A percentile compares a stretch with the other conserved stretches of the same genome.
Conservation (phyloP, 53 echinoderm and acorn worm species). For the Paracentrotus lividus region DNA sequence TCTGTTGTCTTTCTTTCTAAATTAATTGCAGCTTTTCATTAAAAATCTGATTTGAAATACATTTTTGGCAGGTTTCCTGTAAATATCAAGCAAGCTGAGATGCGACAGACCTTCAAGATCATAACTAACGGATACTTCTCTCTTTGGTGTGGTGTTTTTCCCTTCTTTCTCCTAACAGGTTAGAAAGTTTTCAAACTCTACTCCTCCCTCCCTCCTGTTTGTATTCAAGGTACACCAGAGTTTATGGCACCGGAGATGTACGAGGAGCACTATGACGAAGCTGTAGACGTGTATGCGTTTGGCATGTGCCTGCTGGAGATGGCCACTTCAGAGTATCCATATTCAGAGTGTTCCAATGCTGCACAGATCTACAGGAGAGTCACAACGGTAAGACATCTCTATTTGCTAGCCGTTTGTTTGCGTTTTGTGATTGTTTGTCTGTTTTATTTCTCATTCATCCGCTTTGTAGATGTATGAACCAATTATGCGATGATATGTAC, state of each 20-base stretch:
- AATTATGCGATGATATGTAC: neutral
- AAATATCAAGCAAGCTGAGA: constrained; percentile 11
- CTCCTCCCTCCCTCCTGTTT: constrained; percentile 85
- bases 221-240: constrained; percentile 99
- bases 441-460: neutral
- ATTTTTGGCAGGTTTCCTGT: neutral
- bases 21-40: neutral
- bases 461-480: neutral
- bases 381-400: constrained; percentile 84
- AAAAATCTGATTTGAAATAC: neutral
- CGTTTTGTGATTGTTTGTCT: neutral
- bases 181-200: constrained; percentile 82
- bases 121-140: constrained; percentile 46
- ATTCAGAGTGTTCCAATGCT: constrained; percentile 95
- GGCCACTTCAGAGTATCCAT: constrained; percentile 99
- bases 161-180: constrained; percentile 63
- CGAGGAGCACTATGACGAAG: constrained; percentile 99
- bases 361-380: constrained; percentile 97
- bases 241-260: constrained; percentile 99
- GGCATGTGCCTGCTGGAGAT: constrained; percentile 99
- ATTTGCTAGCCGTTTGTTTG: neutral
- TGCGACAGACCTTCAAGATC: constrained; percentile 41
- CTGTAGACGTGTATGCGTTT: constrained; percentile 98
- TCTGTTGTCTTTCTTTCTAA: neutral
- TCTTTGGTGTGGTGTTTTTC: constrained; percentile 67